These are phyloP conservation scores for Drosophila prolongata DNA, from an alignment of 2,888 invertebrate species.

Conservation along the genomic window DNA sequence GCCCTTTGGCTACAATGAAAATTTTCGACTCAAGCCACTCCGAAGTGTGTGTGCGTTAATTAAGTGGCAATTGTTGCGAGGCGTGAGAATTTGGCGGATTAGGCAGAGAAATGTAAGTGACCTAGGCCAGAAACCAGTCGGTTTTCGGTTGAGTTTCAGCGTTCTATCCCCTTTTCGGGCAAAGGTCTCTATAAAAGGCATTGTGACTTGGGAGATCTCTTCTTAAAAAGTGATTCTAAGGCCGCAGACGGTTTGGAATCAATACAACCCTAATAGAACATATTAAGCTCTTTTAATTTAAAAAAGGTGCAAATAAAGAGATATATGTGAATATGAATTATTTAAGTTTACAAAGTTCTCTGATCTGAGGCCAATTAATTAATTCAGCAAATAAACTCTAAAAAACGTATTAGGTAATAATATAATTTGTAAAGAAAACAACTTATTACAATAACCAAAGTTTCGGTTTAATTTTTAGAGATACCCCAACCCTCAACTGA, in stretches of 20 bases:
- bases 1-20: constrained; percentile 29
- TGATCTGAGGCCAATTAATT: too few relatives aligned
- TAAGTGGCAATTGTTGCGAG: constrained; percentile 77
- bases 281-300: background rate
- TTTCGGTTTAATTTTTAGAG: too few relatives aligned
- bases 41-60: constrained; percentile 60
- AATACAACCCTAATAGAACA: too few relatives aligned
- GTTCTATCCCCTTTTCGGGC: background rate
- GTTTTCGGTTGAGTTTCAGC: background rate
- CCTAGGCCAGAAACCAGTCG: background rate
- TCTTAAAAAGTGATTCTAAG: background rate
- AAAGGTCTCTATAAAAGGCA: background rate
- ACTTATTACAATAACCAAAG: too few relatives aligned
- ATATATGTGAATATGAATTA: too few relatives aligned
- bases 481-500: background rate
- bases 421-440: background rate
- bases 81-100: constrained; percentile 78
- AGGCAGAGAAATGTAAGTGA: constrained; percentile 63
- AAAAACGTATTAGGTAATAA: too few relatives aligned
- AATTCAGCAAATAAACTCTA: too few relatives aligned
- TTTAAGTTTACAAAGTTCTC: too few relatives aligned
- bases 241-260: background rate
- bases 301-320: too few relatives aligned
- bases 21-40: constrained; percentile 33
- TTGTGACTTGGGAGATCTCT: background rate